Base-by-base conservation (phyloP, 2,797 vertebrate species). In the Paedocypris micromegethes region DNA sequence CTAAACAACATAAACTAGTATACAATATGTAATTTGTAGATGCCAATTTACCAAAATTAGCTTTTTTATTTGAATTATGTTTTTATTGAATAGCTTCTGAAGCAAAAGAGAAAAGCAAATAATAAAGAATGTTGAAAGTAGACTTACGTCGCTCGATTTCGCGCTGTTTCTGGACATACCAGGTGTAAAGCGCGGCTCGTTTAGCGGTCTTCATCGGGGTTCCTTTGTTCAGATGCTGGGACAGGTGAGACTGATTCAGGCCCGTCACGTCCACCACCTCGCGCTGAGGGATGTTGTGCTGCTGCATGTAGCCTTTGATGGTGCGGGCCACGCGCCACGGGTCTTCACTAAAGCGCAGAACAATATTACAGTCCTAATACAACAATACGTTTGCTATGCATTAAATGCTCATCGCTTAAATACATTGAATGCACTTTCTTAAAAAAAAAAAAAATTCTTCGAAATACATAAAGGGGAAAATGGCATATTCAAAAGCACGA, bases 121-220 rank as follows among this genome's bases (percentile, higher is more conserved):
- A 3, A 39, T 43, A 39, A 23, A 42, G 42, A 47, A 47, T 37
- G 84, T 83, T 80, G 84, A 84, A 84, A 84, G 83, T 81, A 80
- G 89, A 98, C 97, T 99, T 95, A 98, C 97, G 97, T 83, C 90
- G 81, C 75, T 96, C 92, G 83, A 99, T 98, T 89, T 99, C 97
- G 79, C 94, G 91, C 83, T 99, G 95, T 86, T 99, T 99, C 89
- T 94, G 87, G 89, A 96, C 94, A 73, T 99, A 99, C 97, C 97
- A 98, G 85, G 95, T 96, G 89, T 99, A 99, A 76, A 98, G 91
- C 9, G 97, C 95, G 0, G 95, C 95, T 8, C 96, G 88, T 76
- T 98, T 98, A 89, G 96, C 92, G 0, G 95, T 98, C 86, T 99
- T 99, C 97, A 99, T 99, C 62, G 97, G 97, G 60, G 97, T 99